Evolutionary conservation across 2,888 invertebrate genomes (phyloP).

Genomic region (Sicus ferrugineus): DNA sequence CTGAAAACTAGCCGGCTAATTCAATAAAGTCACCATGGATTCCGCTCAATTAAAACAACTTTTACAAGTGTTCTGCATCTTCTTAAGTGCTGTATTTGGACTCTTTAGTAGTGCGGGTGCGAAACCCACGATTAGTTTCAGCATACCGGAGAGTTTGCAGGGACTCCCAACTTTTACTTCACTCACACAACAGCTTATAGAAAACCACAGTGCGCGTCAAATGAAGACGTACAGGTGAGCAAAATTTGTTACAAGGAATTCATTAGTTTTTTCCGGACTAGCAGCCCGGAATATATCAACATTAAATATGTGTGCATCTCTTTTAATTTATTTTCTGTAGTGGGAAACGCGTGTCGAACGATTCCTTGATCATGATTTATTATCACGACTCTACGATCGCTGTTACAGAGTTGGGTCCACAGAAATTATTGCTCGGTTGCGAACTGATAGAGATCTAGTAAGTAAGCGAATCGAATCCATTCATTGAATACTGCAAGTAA

Average conservation of each 20-base stretch:
- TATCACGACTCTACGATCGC: conserved; percentile 84
- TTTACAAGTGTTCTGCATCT: conserved; percentile 52
- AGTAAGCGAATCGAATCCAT: conserved; percentile 65
- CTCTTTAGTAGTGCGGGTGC: conserved; percentile 57
- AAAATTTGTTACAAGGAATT: neutral
- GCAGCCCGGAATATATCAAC: no score
- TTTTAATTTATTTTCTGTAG: conserved; percentile 59
- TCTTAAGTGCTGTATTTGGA: conserved; percentile 55
- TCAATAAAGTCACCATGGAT: conserved; percentile 37
- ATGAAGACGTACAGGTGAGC: conserved; percentile 65
- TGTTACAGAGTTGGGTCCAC: conserved; percentile 78
- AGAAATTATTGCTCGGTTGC: conserved; percentile 77
- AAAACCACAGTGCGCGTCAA: conserved; percentile 58
- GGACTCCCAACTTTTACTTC: conserved; percentile 61
- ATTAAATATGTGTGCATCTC: no score
- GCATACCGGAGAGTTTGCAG: conserved; percentile 57
- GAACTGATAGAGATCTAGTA: conserved; percentile 88
- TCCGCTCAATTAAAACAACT: conserved; percentile 47
- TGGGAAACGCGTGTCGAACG: conserved; percentile 72
- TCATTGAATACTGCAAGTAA: neutral
- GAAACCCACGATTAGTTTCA: conserved; percentile 62
- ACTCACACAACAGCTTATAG: conserved; percentile 63
- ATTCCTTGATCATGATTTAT: conserved; percentile 78
- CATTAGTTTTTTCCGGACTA: no score
- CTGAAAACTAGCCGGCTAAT: no score